Percentiles rank a stretch among this genome's conserved stretches.
Evolutionary conservation across 2,888 invertebrate species (phyloP).

Genomic region (Aradus depressus): DNA sequence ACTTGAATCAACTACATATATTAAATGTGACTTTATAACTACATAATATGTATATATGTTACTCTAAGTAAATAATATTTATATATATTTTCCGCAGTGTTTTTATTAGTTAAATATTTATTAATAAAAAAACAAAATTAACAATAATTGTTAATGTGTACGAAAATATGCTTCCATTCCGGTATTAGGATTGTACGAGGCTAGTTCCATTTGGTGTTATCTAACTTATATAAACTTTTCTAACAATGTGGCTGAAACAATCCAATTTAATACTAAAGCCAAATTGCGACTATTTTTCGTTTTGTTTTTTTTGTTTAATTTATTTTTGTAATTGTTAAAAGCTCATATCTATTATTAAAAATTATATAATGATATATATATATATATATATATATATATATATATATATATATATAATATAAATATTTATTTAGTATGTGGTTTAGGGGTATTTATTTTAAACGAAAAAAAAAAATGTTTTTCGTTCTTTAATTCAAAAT

Average conservation of each 20-base stretch:
- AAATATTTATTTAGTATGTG: constrained; percentile 18
- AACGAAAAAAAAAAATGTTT: too few species aligned
- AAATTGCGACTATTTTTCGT: constrained; percentile 14
- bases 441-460: constrained; percentile 19
- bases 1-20: not conserved
- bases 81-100: constrained; percentile 19
- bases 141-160: too few species aligned
- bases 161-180: constrained; percentile 21
- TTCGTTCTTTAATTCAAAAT: too few species aligned
- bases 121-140: constrained; percentile 7
- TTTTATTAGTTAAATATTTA: constrained; percentile 19
- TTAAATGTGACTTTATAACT: constrained; percentile 16
- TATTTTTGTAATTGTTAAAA: constrained; percentile 8
- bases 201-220: constrained; percentile 16
- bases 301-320: constrained; percentile 9
- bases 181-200: constrained; percentile 17
- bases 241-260: constrained; percentile 6
- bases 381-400: too few species aligned
- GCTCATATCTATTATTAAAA: constrained; percentile 10
- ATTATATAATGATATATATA: too few species aligned
- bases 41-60: constrained; percentile 13
- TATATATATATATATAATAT: constrained; percentile 5
- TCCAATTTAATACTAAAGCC: constrained; percentile 8
- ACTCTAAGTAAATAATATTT: constrained; percentile 10
- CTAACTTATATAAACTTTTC: constrained; percentile 11